phyloP scores from a whole-genome alignment of 2,888 invertebrate genomes.

The Ferrisia virgata region DNA sequence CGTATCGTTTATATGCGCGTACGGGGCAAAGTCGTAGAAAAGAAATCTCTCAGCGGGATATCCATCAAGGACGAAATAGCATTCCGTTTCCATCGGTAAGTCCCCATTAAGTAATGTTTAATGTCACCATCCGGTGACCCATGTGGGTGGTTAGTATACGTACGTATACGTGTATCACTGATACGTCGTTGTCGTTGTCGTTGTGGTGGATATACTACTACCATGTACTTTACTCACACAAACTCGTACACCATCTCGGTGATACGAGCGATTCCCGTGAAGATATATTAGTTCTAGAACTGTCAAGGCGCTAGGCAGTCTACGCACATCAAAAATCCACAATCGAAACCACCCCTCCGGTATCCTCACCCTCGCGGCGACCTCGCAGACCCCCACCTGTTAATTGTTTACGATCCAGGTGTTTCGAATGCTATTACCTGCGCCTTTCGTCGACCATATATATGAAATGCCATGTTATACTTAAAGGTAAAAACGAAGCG shows the following conservation, averaged over 20 bases:
- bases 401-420: constrained; percentile 35
- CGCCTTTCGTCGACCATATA: background rate
- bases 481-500: too few species aligned
- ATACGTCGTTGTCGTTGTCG: background rate
- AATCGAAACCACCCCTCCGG: constrained; percentile 31
- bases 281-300: constrained; percentile 46
- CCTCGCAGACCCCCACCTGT: constrained; percentile 33
- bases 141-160: constrained; percentile 33
- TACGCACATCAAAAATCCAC: constrained; percentile 40
- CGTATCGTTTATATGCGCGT: constrained; percentile 11
- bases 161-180: background rate
- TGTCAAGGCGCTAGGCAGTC: constrained; percentile 44
- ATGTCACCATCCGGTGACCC: constrained; percentile 46
- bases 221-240: background rate
- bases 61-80: constrained; percentile 40
- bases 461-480: background rate
- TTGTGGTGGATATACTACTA: background rate
- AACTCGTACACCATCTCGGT: background rate
- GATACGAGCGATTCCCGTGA: background rate
- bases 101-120: constrained; percentile 44
- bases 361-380: background rate
- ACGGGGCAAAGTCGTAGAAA: background rate
- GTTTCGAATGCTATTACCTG: constrained; percentile 11
- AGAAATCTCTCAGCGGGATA: constrained; percentile 39
- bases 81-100: constrained; percentile 31